Evolutionary conservation across 2,888 invertebrate genomes (phyloP), one percentile per base, ranked within the genome.

Genomic region (Phragmatobia fuliginosa): DNA sequence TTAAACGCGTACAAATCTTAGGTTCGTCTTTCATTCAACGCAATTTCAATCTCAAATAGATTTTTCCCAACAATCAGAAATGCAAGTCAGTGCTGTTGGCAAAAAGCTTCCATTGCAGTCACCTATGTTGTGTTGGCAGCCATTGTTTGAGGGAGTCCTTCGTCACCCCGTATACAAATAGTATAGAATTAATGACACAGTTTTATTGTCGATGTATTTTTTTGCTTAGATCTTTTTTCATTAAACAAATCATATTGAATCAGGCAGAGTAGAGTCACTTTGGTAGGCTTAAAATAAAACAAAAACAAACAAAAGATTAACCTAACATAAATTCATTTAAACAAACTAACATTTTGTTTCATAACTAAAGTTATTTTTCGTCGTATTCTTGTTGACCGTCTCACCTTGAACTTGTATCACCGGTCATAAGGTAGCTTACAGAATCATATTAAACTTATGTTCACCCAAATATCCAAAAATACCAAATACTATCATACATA

Each of bases 21-120:
- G 58, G 71, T 63, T 70, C 72, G 72, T 79, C 16, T 77, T 78
- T 67, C 71, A 76, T 75, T 79, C 68, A 73, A 72, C n/a, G 62
- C 66, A 63, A 75, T 78, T 79, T 78, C 70, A 38, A 16, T 71
- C 76, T 64, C 70, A 78, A 78, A 75, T 77, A 73, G 70, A 78
- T 67, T 73, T 62, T 70, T 70, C 73, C 69, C 69, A 71, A 70
- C 67, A 67, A 67, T 70, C 66, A 71, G 66, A 79, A 77, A 83
- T 89, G 90, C 91, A 89, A 91, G 90, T 91, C 90, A 91, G 87
- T 83, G 87, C 77, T 83, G 89, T 89, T 85, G 82, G 88, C 89
- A 89, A 85, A 88, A 90, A 87, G 73, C 75, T 81, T 80, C 83
- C 87, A 90, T 90, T 89, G 88, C 90, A 88, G 85, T 82, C 69